Percentiles rank a stretch among this genome's conserved stretches.
phyloP scores from a whole-genome alignment of 2,113 vertebrate species.

The Lipotes vexillifer region DNA sequence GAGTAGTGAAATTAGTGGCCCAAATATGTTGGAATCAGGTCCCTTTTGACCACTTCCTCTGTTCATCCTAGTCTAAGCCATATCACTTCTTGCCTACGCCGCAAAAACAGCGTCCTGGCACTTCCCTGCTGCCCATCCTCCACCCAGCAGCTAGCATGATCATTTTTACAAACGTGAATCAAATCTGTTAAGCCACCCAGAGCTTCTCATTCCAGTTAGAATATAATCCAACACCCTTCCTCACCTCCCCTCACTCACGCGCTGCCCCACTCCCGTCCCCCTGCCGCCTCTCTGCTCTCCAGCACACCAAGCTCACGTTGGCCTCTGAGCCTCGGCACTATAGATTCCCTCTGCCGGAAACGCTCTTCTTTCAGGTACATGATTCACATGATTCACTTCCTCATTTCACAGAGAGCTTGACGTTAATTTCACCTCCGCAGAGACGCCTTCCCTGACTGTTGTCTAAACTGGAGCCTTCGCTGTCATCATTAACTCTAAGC shows the following conservation, averaged over 20 bases:
- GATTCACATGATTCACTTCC: not conserved
- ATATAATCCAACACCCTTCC: not conserved
- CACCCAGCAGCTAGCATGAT: not conserved
- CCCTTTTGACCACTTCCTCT: not conserved
- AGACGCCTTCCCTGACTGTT: not conserved
- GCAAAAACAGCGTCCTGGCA: not conserved
- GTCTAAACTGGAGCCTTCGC: not conserved
- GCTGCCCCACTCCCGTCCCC: rapidly evolving
- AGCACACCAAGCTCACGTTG: rapidly evolving
- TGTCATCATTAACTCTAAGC: not conserved
- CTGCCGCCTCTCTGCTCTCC: not conserved
- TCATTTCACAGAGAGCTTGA: not conserved
- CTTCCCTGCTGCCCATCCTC: not conserved
- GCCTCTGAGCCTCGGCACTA: not conserved
- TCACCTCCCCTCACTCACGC: not conserved
- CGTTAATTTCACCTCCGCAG: not conserved
- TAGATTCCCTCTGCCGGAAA: not conserved
- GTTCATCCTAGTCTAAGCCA: not conserved
- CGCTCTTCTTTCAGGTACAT: not conserved
- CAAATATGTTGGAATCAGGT: not conserved
- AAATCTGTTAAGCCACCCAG: not conserved
- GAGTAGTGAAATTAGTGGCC: not conserved
- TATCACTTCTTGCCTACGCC: not conserved
- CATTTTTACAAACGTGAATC: not conserved
- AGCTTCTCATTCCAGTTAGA: not conserved